These are phyloP conservation scores for Spicauda simplicius DNA, from an alignment of 2,888 invertebrate genomes.

Conservation along the genomic window DNA sequence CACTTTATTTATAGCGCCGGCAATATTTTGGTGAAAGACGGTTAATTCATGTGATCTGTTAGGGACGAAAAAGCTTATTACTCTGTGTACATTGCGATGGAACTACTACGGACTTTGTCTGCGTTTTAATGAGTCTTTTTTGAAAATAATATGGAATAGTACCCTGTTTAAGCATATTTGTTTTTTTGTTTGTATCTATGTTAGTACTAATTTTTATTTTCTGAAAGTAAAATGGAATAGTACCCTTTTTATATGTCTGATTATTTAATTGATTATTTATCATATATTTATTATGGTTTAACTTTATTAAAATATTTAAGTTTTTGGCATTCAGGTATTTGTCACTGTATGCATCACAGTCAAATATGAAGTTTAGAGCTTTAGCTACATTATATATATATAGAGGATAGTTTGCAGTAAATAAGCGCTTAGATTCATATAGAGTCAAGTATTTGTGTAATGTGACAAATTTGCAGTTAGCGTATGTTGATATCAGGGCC, in stretches of 20 bases:
- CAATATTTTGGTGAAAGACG: not conserved
- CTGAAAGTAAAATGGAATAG: not conserved
- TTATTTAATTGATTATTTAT: not conserved
- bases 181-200: not conserved
- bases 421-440: not conserved
- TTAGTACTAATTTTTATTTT: not conserved
- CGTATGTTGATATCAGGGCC: constrained; percentile 2
- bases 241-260: not conserved
- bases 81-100: too few species aligned
- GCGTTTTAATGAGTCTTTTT: not conserved
- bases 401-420: not conserved
- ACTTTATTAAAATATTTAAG: not conserved
- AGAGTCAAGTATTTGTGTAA: not conserved
- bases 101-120: too few species aligned
- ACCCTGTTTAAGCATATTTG: not conserved
- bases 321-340: constrained; percentile 6
- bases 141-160: not conserved
- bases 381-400: not conserved
- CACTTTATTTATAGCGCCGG: not conserved
- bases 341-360: constrained; percentile 6
- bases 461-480: constrained; percentile 18
- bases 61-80: not conserved
- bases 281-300: not conserved
- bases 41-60: not conserved
- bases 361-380: constrained; percentile 5